Base-by-base conservation (phyloP, 2,888 invertebrate genomes). In the Rhingia rostrata region DNA sequence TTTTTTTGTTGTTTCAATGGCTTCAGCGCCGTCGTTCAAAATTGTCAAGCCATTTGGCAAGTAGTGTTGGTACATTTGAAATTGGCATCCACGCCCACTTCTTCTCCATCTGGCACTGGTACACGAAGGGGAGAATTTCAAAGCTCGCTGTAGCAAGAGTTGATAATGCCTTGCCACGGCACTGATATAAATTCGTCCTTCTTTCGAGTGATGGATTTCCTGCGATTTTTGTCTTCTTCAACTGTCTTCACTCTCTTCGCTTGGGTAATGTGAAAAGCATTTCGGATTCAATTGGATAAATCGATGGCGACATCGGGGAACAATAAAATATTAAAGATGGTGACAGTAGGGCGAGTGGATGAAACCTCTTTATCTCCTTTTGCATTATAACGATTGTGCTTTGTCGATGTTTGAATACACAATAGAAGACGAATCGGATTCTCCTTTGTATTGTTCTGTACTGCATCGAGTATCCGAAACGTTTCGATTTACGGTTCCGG, bases 241-340 rank as follows among this genome's bases (percentile, higher is more conserved):
- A 3, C 35, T 32, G 6, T 6, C 12, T 7, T 39, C 14, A 5
- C 32, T 22, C 43, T n/a, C 35, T 54, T 0, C 37, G 12, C 37
- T 47, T 10, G 39, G 51, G 37, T 79, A 61, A 80, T 69, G 54
- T 45, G 58, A 66, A 70, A 58, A 80, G 60, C 45, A 35, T 84
- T 84, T 74, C 9, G 37, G 10, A 63, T 72, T 61, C 70, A 70
- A 66, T 84, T 66, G 64, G 60, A 75, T 74, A 73, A 79, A 84
- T 84, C 70, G 74, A 84, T 80, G 69, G 74, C 61, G 67, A 66
- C 74, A 56, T 74, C 33, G 14, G 66, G 70, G 66, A 79, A 79
- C 69, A 78, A 83, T 74, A 56, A 83, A 78, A 51, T 45, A 6
- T 10, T 61, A 45, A 61, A 61, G 61, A 61, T 61, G 61, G 12